Evolutionary conservation across 2,888 invertebrate genomes (phyloP), one percentile per base, ranked within the genome.

Genomic region (Oscheius onirici): DNA sequence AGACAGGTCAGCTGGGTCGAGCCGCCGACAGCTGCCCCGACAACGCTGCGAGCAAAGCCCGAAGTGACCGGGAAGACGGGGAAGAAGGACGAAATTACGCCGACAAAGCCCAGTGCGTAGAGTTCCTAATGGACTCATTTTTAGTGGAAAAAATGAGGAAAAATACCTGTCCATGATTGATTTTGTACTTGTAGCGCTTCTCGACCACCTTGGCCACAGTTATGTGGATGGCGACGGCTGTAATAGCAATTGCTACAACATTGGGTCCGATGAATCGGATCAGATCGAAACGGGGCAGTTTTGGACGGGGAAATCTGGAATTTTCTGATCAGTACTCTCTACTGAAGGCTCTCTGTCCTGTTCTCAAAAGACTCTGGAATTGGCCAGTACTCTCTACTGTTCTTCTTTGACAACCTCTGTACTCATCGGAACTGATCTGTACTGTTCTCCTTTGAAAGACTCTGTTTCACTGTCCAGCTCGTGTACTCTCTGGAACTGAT

Each of bases 61-160:
- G 86, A 86, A 3, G 86, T 86, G 15, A 86, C 83, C 8, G 86
- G 86, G 60, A 86, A 86, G 15, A 86, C 86, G 10, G 86, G 86
- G 71, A 86, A 86, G 52, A 84, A 77, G 0, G 86, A 86, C 6
- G 86, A 85, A 15, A 83, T 69, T 10, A 86, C 81, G 54, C 84
- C 83, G n/a, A 85, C 84, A 46, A 86, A 82, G n/a, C 86, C 86
- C n/a, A 86, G 75, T 0, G 86, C 84, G 44, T 85, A 86, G 3
- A 86, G 74, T 60, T 86, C 86, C 78, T 83, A 22, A 44, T 74
- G 43, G 17, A 26, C 20, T 51, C 26, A 1, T 40, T 40, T 63
- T 15, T 54, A 24, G n/a, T 24, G 26, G 24, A 58, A 17, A 20
- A 41, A n/a, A 15, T 11, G 5, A 66, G 24, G 10, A 28, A 20